Evolutionary conservation across 2,888 invertebrate species (phyloP), one percentile per base, ranked within the genome.

Genomic region (Synergus itoensis): DNA sequence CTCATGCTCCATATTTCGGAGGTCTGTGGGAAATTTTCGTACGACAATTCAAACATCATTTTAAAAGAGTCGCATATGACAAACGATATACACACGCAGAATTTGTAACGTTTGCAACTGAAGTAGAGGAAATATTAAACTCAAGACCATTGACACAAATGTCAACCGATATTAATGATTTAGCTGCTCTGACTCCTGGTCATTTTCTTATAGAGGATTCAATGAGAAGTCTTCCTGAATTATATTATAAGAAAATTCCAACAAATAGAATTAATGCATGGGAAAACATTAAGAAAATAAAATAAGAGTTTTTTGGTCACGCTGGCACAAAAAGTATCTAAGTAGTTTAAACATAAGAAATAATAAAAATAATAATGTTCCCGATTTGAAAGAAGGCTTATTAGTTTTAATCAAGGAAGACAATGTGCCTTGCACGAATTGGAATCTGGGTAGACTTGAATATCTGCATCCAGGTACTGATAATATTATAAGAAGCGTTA

Each of bases 111-210:
- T 73, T 84, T 4, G 21, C 63, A 2, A 78, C 63, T n/a, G 77
- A 84, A 63, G 73, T 84, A 14, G 82, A 80, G 77, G 80, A 14
- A 4, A 76, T 82, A 12, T 36, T 82, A 0, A 82, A 82, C 45
- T 84, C 79, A 0, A 57, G 78, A 28, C 81, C 81, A 4, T 28
- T 82, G 0, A 78, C 48, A 3, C 53, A 78, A 2, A 8, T 82
- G 43, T 80, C 82, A 1, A 78, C 82, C 0, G 80, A 81, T 77
- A 80, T 81, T 8, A 84, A 82, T n/a, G 81, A 82, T 67, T 2
- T 79, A 16, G 16, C 64, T 3, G 81, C 57, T 12, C n/a, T 81
- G 1, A 69, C 82, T 36, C 82, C 76, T 1, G 78, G 79, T 21
- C 83, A 84, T 12, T 79, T 75, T 63, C 57, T 81, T 9, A 77